Evolutionary conservation across 2,888 invertebrate genomes (phyloP).

Genomic region (Dryococelus australis): DNA sequence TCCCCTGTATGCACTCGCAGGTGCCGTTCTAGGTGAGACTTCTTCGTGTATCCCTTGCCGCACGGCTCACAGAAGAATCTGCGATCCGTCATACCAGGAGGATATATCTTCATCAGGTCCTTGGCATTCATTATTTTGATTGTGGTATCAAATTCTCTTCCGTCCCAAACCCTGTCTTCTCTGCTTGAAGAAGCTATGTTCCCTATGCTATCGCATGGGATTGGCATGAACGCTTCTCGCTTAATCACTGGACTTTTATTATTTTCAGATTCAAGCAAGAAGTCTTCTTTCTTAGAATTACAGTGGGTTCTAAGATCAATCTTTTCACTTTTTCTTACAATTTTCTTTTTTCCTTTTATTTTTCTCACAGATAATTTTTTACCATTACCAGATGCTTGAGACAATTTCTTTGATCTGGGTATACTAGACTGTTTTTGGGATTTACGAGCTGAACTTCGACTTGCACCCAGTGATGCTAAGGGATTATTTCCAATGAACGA

Average conservation of each 20-base stretch:
- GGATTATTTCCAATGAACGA: not conserved
- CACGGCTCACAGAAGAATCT: constrained; percentile 44
- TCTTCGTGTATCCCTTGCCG: constrained; percentile 44
- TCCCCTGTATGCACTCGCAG: constrained; percentile 44
- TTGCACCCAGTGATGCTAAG: not conserved
- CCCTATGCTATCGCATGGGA: not conserved
- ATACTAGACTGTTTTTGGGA: not conserved
- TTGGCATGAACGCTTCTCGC: constrained; percentile 20
- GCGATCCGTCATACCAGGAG: constrained; percentile 33
- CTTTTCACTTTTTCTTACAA: not conserved
- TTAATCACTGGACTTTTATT: not conserved
- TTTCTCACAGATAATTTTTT: not conserved
- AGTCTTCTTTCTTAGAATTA: not conserved
- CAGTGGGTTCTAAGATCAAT: not conserved
- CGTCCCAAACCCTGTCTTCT: not conserved
- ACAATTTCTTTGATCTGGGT: not conserved
- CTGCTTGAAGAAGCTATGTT: not conserved
- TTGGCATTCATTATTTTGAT: not conserved
- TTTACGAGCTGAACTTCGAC: constrained; percentile 3
- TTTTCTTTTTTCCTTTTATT: constrained; percentile 6
- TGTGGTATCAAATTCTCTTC: not conserved
- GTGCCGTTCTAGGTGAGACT: constrained; percentile 45
- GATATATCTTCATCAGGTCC: constrained; percentile 25
- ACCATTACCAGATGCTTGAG: not conserved
- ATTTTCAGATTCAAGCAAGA: not conserved